Evolutionary conservation across 2,113 vertebrate genomes (phyloP), one percentile per base, ranked within the genome.

Genomic region (Takifugu flavidus): DNA sequence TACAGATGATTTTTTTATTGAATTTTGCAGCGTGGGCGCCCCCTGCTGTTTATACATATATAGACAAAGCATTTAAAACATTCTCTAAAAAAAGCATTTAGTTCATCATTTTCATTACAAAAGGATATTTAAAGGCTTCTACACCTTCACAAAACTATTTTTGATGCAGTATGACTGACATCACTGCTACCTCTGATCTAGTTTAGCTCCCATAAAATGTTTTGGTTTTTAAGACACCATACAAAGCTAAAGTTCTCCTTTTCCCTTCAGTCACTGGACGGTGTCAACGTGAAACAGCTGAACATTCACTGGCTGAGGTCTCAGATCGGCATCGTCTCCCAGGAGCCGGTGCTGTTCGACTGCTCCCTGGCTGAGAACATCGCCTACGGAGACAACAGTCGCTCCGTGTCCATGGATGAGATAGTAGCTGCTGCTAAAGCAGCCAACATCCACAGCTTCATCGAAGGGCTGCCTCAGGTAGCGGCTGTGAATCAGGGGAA

Each of bases 391-490:
- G 96, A 98, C 84, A 97, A 96, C 81, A 94, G 87, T 61, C 90
- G 94, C 44, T 20, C 61, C 0, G 92, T 94, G 0, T 34, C 87
- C 2, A 80, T 85, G 10, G 92, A 95, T 20, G 95, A 99, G 74
- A 94, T 98, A 0, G 70, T 90, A 39, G 80, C 43, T 0, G 95
- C 93, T 2, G 96, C 97, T 31, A 93, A 89, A 75, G 91, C 84
- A 0, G 95, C 96, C 73, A 99, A 98, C 77, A 97, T 99, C 49
- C 95, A 98, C 55, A 91, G 74, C 49, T 99, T 99, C 73, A 94
- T 98, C 1, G 91, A 95, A 0, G 78, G 80, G 0, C 87, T 96
- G 55, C 94, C 94, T 44, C 65, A 92, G 44, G 93, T 94, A 85
- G 14, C 53, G 76, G 25, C 31, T 49, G 15, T 1, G 31, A 34